Evolutionary conservation across 2,888 invertebrate genomes (phyloP), one percentile per base, ranked within the genome.

Genomic region (Cheilosia scutellata): DNA sequence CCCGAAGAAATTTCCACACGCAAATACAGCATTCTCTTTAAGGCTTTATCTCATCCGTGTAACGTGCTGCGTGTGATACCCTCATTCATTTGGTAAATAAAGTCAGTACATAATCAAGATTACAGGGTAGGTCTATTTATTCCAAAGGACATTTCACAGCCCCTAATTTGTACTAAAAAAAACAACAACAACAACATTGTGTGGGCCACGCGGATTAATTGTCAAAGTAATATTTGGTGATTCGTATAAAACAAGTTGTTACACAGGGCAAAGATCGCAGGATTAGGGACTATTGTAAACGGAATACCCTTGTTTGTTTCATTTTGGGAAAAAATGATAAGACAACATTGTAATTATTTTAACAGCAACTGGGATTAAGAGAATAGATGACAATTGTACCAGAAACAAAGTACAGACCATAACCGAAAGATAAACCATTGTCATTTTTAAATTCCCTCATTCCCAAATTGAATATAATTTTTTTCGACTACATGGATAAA

Each of bases 231-330:
- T 71, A 51, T 13, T 25, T 42, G 51, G 49, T 31, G 27, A 58
- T 71, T 71, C 58, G 58, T 49, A 60, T 47, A 60, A 49, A 71
- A 51, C 70, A 70, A 70, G 47, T 47, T 51, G 44, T 57, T 33
- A 33, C 31, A 31, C 25, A 55, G 13, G 29, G 4, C 57, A 31
- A 49, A 25, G 9, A 16, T 60, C 58, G 16, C 9, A 6, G 57
- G 31, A 57, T 57, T 20, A 57, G 55, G 33, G 37, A 47, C 16
- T 31, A 5, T 25, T 7, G n/a, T 16, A 9, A 16, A 5, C 9
- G 7, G 27, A 62, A n/a, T 62, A 40, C 29, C 29, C 29, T 16
- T 31, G n/a, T 44, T 47, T 31, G 37, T 33, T 13, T 49, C 25
- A 11, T 5, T 49, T 49, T n/a, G n/a, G 27, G 11, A 33, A 70